Base-by-base conservation (phyloP, 2,797 vertebrate genomes). In the Microctenopoma lineatum region DNA sequence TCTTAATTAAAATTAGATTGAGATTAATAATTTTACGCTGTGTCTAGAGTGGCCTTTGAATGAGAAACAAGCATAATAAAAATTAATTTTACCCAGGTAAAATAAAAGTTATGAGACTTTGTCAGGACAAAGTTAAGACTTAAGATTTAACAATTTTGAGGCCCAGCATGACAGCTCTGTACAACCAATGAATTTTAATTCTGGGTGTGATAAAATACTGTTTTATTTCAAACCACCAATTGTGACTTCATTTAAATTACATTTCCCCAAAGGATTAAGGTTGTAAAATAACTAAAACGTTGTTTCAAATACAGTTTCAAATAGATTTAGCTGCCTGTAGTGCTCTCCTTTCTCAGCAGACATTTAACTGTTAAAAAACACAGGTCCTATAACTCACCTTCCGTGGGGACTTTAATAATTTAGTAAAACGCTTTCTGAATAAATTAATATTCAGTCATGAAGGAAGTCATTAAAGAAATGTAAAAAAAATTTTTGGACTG, bases 11-110 rank as follows among this genome's bases (percentile, higher is more conserved):
- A 70, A 48, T 60, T 53, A 8, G 50, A 54, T 25, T 36, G 5
- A 36, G 45, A 61, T 53, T 6, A 26, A 46, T 63, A 48, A 32
- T 47, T n/a, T 3, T 25, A 48, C 2, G 0, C 27, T 18, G n/a
- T 58, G n/a, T 56, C 27, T 46, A 12, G 61, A 54, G 4, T 62
- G 13, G 6, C 21, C 39, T 64, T 46, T 66, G 39, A 45, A n/a
- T 16, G n/a, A 67, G 21, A 38, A 0, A 3, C 51, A 18, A 45
- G 10, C 32, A 38, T 39, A 39, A 44, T 48, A 36, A 51, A 21
- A 21, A 21, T 21, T 12, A 1, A 60, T 55, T 54, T 27, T 4
- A 53, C 6, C 29, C 0, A 10, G 34, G 13, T 47, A 16, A 48
- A 48, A 38, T 14, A 59, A 4, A 32, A 41, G 2, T 44, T 34